Evolutionary conservation across 2,888 invertebrate species (phyloP), one percentile per base, ranked within the genome.

Genomic region (Apamea epomidion): DNA sequence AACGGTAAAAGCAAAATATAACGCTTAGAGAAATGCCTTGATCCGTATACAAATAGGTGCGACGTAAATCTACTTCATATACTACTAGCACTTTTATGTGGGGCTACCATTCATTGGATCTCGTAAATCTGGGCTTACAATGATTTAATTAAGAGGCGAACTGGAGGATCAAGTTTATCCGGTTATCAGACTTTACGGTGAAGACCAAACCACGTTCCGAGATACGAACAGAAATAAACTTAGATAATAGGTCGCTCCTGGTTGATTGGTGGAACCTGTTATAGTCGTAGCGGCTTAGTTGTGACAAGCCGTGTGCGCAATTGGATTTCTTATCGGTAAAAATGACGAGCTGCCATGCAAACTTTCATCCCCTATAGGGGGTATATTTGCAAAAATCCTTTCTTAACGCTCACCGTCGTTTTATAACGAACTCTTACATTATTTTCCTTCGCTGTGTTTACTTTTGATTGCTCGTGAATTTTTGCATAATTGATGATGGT

Each of bases 141-240:
- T 10, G n/a, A n/a, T n/a, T n/a, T n/a, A n/a, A n/a, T 54, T 73
- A n/a, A 62, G 8, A 8, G 2, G 0, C 25, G 42, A 1, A 42
- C 48, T 14, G 18, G 18, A 51, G 14, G 4, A 78, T 54, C 79
- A 1, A n/a, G 51, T 78, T 79, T 79, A 32, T 54, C 79, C n/a
- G 32, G 62, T 77, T 78, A 29, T 25, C 8, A 5, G 1, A 64
- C 12, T n/a, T 77, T 8, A 37, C 18, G 12, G 12, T 29, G 21
- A 74, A 75, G 29, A 77, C 7, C 29, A 8, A 12, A 60, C 14
- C 42, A 21, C 25, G 8, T 51, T 51, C 48, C 25, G 1, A 75
- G 25, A 58, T 12, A 51, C 37, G 48, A 37, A 25, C 12, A 4
- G 12, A 48, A 29, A 32, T 32, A 32, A 2, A 32, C 32, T 32